Percentiles rank a stretch among this genome's conserved stretches.
Evolutionary conservation across 2,797 vertebrate species (phyloP).

Genomic region (Miichthys miiuy): DNA sequence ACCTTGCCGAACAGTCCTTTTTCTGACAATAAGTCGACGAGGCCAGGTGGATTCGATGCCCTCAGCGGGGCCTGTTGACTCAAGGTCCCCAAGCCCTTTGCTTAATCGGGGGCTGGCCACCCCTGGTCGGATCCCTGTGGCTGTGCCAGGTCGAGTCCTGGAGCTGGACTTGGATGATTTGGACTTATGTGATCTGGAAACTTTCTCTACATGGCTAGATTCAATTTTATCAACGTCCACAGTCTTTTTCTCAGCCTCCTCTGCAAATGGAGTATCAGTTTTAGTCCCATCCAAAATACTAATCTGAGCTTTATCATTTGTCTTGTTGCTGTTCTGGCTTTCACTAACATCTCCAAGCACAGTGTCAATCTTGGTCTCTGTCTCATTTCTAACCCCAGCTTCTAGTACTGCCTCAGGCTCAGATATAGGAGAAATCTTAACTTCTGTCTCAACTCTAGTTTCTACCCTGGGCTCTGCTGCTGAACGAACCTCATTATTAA

Average conservation of each 20-base stretch:
- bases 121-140: slow-evolving; percentile 77
- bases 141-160: slow-evolving; percentile 78
- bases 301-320: slow-evolving; percentile 29
- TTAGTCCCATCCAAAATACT: slow-evolving; percentile 4
- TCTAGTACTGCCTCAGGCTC: slow-evolving; percentile 42
- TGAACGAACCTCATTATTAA: slow-evolving; percentile 26
- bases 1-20: slow-evolving; percentile 87
- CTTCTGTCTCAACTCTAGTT: slow-evolving; percentile 42
- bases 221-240: slow-evolving; percentile 40
- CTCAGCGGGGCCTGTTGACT: slow-evolving; percentile 68
- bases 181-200: slow-evolving; percentile 68
- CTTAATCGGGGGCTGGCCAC: slow-evolving; percentile 63
- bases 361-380: slow-evolving; percentile 8
- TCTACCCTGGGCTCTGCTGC: slow-evolving; percentile 41
- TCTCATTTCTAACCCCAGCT: slow-evolving; percentile 1
- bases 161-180: slow-evolving; percentile 78
- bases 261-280: slow-evolving; percentile 28
- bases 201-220: slow-evolving; percentile 50
- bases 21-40: slow-evolving; percentile 83
- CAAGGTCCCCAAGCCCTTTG: slow-evolving; percentile 63
- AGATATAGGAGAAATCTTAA: slow-evolving; percentile 15
- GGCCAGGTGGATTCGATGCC: slow-evolving; percentile 88
- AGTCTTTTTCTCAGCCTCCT: slow-evolving; percentile 46
- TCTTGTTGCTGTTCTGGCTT: slow-evolving; percentile 25
- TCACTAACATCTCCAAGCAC: slow-evolving; percentile 24